Base-by-base conservation (phyloP, 2,797 vertebrate species). In the Periophthalmus magnuspinnatus region DNA sequence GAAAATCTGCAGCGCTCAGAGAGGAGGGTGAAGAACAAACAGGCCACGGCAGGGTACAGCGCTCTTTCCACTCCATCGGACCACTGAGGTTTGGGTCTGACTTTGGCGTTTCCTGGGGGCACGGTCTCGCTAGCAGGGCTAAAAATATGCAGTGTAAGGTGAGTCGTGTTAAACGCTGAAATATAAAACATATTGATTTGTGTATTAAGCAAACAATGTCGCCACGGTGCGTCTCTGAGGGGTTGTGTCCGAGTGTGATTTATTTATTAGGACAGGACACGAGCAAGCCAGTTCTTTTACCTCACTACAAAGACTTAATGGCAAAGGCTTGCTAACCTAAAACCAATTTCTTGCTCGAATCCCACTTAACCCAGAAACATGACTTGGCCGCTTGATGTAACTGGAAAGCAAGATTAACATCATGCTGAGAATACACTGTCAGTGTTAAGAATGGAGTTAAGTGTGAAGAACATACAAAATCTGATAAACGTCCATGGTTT, bases 171-270 rank as follows among this genome's bases (percentile, higher is more conserved):
- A 74, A 81, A 65, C 65, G 70, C 74, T 84, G 70, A 81, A 84
- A 82, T 78, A 78, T 61, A 71, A 72, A 60, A 64, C 7, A 16
- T 78, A 81, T 81, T 72, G 77, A 85, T 83, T 76, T 79, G 79
- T 71, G 66, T 69, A 70, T 74, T 57, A 73, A 75, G 68, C 75
- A 72, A 76, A 81, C 68, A 76, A n/a, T 54, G 61, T 57, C 74
- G 64, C 59, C 28, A 48, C 38, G n/a, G 50, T 55, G 73, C 76
- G 74, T 78, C 70, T 10, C 62, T 47, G 41, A 64, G 62, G 21
- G 22, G 41, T 6, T 65, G 36, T 59, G 64, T 62, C 14, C n/a
- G 54, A 45, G 52, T 50, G 34, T 70, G 56, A 72, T 75, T 69
- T 41, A 71, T 77, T 69, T 57, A 67, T 11, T 65, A 54, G 54